Evolutionary conservation across 2,113 vertebrate genomes (phyloP), one percentile per base, ranked within the genome.

Genomic region (Entelurus aequoreus): DNA sequence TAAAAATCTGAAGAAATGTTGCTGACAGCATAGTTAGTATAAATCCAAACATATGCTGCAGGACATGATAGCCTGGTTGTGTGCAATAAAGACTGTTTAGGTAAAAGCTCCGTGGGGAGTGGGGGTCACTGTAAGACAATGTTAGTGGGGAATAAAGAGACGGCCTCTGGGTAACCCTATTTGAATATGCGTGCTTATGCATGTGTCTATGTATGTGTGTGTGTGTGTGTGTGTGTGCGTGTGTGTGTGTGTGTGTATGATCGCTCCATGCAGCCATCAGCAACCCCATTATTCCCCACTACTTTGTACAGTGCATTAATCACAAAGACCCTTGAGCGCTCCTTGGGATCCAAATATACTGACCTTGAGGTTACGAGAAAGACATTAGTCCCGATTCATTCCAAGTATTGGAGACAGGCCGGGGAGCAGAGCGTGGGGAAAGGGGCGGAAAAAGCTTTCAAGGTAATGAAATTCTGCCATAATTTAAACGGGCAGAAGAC

Each of bases 401-500:
- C 84, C 79, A 87, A 86, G 86, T 86, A 87, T 80, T 77, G 83
- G 79, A 78, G 82, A 82, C 76, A 60, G 76, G 76, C 71, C 66
- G 80, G 65, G 76, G 69, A 75, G 76, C 65, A 55, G 61, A 73
- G 74, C 28, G 28, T 28, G 28, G 77, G 83, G 82, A 81, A 83
- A 80, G 83, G 81, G 80, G 75, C 76, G 66, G 74, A 76, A 82
- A 86, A 89, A 87, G 90, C 91, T 91, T 92, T 92, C 88, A 89
- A 90, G 87, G 90, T 92, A 92, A 92, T 92, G 90, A 92, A 91
- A 92, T 90, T 89, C 84, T 77, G 80, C 87, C 81, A 91, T 92
- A 89, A 92, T 90, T 92, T 92, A 91, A 89, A 89, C 4, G 42
- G 42, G 83, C 66, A 84, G 85, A 90, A 88, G 86, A 89, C 90